Percentiles rank a stretch among this genome's conserved stretches.
phyloP scores from a whole-genome alignment of 2,888 invertebrate species.

The Harmothoe impar region DNA sequence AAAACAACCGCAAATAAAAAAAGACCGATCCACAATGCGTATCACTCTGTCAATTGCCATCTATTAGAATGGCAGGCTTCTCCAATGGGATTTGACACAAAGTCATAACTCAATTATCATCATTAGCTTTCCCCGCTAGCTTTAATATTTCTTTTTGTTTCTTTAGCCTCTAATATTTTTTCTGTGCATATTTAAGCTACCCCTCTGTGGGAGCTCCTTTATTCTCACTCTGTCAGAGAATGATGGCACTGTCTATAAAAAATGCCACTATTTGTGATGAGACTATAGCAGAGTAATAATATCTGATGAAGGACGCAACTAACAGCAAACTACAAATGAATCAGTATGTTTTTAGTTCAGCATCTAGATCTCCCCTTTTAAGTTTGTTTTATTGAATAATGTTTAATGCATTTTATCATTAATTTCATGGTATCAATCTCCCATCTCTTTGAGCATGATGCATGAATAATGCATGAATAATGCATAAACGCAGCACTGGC shows the following conservation, averaged over 20 bases:
- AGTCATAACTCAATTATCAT: constrained; percentile 30
- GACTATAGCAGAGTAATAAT: neutral
- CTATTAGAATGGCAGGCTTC: neutral
- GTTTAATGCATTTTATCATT: too few species aligned
- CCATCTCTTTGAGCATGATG: too few species aligned
- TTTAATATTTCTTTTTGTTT: neutral
- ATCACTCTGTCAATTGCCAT: constrained; percentile 33
- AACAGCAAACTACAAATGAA: neutral
- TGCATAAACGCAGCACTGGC: too few species aligned
- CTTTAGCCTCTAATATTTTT: neutral
- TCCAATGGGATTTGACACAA: constrained; percentile 5
- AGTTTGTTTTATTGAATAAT: too few species aligned
- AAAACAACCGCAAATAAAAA: neutral
- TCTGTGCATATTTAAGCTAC: neutral
- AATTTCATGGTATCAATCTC: too few species aligned
- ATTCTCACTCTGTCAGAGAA: constrained; percentile 7
- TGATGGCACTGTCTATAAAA: neutral
- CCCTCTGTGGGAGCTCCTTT: neutral
- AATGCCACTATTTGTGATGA: neutral
- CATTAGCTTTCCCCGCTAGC: constrained; percentile 1
- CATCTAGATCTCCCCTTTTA: neutral
- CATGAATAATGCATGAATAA: too few species aligned
- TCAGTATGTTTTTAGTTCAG: neutral
- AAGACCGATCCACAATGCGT: neutral
- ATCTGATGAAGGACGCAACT: neutral